Evolutionary conservation across 1,140 invertebrate genomes (phyloP).

Genomic region (Brevipalpus yothersi): DNA sequence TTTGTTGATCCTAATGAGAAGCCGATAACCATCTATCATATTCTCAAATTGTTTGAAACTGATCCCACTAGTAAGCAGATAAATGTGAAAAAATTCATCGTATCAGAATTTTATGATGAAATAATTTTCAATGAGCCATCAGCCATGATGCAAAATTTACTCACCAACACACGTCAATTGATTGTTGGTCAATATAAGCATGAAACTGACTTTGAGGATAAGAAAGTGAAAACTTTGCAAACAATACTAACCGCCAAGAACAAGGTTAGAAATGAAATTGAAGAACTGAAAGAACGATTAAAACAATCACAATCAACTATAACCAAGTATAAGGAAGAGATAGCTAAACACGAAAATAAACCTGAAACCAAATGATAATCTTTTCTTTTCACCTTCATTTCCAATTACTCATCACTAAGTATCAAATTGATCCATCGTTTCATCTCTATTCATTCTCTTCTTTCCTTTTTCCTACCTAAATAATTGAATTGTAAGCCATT

Average conservation of each 20-base stretch:
- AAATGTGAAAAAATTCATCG: slow-evolving; percentile 6
- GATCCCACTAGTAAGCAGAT: slow-evolving; percentile 7
- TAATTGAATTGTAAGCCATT: too few species aligned
- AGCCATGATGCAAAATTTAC: slow-evolving; percentile 63
- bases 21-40: slow-evolving; percentile 73
- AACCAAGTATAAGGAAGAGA: slow-evolving; percentile 59
- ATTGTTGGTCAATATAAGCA: slow-evolving; percentile 49
- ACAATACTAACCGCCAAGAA: slow-evolving; percentile 51
- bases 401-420: too few species aligned
- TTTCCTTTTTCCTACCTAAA: too few species aligned
- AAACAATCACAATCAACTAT: slow-evolving; percentile 72
- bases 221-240: slow-evolving; percentile 52
- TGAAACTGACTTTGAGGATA: slow-evolving; percentile 80
- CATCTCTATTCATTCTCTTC: too few species aligned
- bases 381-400: too few species aligned
- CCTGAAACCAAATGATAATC: not conserved
- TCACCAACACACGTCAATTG: slow-evolving; percentile 43
- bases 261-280: slow-evolving; percentile 58
- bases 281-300: slow-evolving; percentile 59
- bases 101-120: slow-evolving; percentile 17
- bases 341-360: slow-evolving; percentile 17
- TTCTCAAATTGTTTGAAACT: slow-evolving; percentile 74
- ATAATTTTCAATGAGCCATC: slow-evolving; percentile 74
- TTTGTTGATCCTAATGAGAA: slow-evolving; percentile 76
- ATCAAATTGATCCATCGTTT: too few species aligned